Conservation (phyloP, 2,113 vertebrate genomes). For the Notiomystis cincta region DNA sequence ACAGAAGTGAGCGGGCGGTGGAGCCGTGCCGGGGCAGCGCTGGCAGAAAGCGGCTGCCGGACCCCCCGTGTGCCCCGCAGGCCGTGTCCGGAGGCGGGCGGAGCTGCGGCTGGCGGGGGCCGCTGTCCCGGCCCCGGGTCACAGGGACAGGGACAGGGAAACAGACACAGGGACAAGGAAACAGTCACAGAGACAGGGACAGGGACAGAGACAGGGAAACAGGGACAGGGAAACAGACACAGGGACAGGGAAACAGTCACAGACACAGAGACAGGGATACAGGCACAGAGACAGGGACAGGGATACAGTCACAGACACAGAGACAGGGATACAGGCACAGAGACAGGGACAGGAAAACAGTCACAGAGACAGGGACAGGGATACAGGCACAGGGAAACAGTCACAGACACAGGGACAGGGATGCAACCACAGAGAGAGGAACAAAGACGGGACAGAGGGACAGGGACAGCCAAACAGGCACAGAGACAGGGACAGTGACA, state of each 20-base stretch:
- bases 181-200: background rate
- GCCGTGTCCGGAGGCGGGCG: background rate
- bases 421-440: no score
- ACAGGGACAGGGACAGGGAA: background rate
- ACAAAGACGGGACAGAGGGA: no score
- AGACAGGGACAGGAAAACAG: fast-evolving
- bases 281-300: no score
- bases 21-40: background rate
- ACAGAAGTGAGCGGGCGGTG: no score
- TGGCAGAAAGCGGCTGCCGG: background rate
- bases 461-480: no score
- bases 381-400: background rate
- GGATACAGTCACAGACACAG: background rate
- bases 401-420: background rate
- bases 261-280: background rate
- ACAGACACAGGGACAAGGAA: no score
- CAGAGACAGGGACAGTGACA: no score
- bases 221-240: no score
- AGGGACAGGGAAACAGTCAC: background rate
- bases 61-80: fast-evolving
- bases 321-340: fast-evolving
- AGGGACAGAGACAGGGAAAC: background rate
- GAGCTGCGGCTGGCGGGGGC: background rate
- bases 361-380: background rate
- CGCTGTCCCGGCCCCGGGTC: background rate